phyloP scores from a whole-genome alignment of 2,113 vertebrate genomes.

The Excalfactoria chinensis region DNA sequence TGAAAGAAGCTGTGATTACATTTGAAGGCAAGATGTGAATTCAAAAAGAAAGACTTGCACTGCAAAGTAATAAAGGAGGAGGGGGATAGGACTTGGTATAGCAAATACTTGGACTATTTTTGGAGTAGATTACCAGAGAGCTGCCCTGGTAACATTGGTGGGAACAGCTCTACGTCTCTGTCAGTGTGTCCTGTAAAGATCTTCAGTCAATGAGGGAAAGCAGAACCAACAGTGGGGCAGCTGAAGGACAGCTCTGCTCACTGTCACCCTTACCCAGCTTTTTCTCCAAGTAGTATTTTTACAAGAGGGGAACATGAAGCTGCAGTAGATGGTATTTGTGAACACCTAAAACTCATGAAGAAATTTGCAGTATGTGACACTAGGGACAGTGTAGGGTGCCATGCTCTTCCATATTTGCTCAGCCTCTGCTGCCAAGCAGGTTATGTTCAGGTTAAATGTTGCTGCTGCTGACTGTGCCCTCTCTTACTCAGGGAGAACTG shows the following conservation, averaged over 20 bases:
- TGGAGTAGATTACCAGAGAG: neutral
- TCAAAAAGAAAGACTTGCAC: neutral
- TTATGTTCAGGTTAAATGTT: neutral
- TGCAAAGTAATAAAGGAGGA: neutral
- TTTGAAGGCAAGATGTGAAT: neutral
- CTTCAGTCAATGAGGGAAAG: neutral
- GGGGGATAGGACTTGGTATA: accelerated
- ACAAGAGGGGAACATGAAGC: neutral
- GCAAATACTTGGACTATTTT: neutral
- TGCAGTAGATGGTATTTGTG: neutral
- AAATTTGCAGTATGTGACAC: accelerated
- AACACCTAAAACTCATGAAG: neutral
- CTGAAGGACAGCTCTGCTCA: neutral
- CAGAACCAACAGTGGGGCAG: neutral
- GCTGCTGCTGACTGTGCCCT: neutral
- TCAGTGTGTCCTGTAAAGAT: neutral
- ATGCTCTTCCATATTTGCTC: accelerated
- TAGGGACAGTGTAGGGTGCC: neutral
- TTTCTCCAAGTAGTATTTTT: neutral
- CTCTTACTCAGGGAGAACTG: conserved; percentile 85
- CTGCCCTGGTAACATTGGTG: neutral
- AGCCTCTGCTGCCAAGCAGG: neutral
- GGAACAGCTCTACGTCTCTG: neutral
- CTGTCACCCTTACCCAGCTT: neutral
- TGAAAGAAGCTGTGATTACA: conserved; percentile 44